Evolutionary conservation across 2,888 invertebrate species (phyloP).

Genomic region (Drosophila villosipedis): DNA sequence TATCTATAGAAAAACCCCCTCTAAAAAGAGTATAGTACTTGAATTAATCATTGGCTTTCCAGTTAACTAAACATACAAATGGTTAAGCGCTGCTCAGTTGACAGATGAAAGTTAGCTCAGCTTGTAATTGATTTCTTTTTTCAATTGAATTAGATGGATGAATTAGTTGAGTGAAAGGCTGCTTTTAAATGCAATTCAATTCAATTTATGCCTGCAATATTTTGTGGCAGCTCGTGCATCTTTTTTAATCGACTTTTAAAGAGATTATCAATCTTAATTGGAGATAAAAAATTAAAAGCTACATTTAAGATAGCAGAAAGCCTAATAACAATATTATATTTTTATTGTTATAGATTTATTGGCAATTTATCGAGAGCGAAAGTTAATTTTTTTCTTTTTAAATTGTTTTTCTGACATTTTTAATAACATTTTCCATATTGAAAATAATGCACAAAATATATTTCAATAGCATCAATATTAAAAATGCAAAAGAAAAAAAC

Average conservation of each 20-base stretch:
- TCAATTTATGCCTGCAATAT: background rate
- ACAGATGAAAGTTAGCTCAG: background rate
- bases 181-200: background rate
- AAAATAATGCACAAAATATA: background rate
- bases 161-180: background rate
- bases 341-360: background rate
- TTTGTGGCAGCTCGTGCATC: background rate
- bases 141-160: background rate
- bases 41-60: constrained; percentile 46
- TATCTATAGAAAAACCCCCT: background rate
- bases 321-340: background rate
- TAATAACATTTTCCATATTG: background rate
- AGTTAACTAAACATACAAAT: constrained; percentile 4
- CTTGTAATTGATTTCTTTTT: background rate
- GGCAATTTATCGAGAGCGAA: background rate
- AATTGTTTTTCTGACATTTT: background rate
- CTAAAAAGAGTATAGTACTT: background rate
- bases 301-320: background rate
- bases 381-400: background rate
- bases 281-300: background rate
- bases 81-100: background rate
- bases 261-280: background rate
- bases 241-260: background rate
- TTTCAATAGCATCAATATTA: background rate
- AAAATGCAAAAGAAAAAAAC: too few species aligned